Evolutionary conservation across 2,797 vertebrate genomes (phyloP), one percentile per base, ranked within the genome.

Genomic region (Urocyon cinereoargenteus): DNA sequence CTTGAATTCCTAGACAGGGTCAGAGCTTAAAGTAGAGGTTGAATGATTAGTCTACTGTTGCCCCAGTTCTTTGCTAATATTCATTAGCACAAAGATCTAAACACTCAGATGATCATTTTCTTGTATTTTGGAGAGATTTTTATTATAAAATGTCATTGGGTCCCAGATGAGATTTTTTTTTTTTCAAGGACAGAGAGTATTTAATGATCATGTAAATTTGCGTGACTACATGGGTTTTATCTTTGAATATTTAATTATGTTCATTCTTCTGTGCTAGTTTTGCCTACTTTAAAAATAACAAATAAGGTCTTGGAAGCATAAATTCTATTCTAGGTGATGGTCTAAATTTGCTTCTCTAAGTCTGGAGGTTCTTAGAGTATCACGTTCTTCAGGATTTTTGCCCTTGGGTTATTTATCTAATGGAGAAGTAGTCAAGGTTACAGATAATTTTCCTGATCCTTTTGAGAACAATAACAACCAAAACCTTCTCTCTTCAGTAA

Each of bases 341-440:
- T 86, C 87, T 93, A 88, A 86, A 75, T 97, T 97, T 86, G 62
- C 72, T 90, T 95, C 84, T 85, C 21, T 94, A 78, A 9, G n/a
- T 90, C 51, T 95, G 40, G 68, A 95, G 53, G 36, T 36, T 90
- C 51, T 91, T 90, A 53, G 72, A 66, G 40, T 92, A n/a, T 86
- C 49, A 24, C 22, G 22, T 91, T 92, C 75, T 87, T 64, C 34
- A 79, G n/a, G 3, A 11, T 75, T 95, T 96, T 95, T 86, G 72
- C 55, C 45, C 31, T 81, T 95, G 78, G 86, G 59, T 88, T 90
- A 61, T 51, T 93, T 90, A 26, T 94, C 15, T 94, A 61, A 49
- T 31, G n/a, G 61, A 97, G 28, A 55, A 68, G 55, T 59, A 94
- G 18, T 90, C 91, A 89, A 94, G 36, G 19, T 84, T 86, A 57